Base-by-base conservation (phyloP, 2,888 invertebrate species). In the Eupithecia centaureata region DNA sequence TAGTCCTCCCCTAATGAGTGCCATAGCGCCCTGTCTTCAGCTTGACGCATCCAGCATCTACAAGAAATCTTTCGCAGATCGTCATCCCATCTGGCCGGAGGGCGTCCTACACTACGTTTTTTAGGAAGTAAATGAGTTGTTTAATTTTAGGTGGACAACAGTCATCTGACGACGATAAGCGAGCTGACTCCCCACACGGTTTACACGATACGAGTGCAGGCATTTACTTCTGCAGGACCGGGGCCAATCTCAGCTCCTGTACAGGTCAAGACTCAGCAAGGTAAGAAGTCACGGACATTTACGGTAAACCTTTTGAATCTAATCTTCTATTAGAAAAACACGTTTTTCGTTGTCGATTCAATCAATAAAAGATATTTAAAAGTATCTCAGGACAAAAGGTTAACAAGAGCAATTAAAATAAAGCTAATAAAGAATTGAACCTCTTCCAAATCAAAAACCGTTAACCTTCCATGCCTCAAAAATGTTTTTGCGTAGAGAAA, bases 201-300 rank as follows among this genome's bases (percentile, higher is more conserved):
- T 75, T 99, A 99, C 91, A 98, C 98, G 60, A 98, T 99, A 81
- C 95, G 97, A 67, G 98, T 98, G 5, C 98, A 98, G 85, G 98
- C 98, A 1, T 97, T 96, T 87, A 99, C 99, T 8, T 97, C 97
- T 18, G 97, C 98, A 72, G 99, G 99, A 0, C 97, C 98, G 52
- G 99, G 99, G 59, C 99, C 99, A 0, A 95, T 98, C 77, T 99
- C 99, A 76, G 95, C 96, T 4, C 97, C 98, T n/a, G 98, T 99
- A n/a, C 98, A 98, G 90, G 98, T 99, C 80, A 98, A 98, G 94
- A 99, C 99, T 32, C 98, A 98, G 84, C 98, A 98, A 95, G 99
- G 97, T 97, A 89, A 84, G 88, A 57, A 38, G 12, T 30, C 27
- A 51, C 8, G 12, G 25, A 51, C 12, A 27, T 12, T 22, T 10